Evolutionary conservation across 2,113 vertebrate species (phyloP).

Genomic region (Aplodontia rufa): DNA sequence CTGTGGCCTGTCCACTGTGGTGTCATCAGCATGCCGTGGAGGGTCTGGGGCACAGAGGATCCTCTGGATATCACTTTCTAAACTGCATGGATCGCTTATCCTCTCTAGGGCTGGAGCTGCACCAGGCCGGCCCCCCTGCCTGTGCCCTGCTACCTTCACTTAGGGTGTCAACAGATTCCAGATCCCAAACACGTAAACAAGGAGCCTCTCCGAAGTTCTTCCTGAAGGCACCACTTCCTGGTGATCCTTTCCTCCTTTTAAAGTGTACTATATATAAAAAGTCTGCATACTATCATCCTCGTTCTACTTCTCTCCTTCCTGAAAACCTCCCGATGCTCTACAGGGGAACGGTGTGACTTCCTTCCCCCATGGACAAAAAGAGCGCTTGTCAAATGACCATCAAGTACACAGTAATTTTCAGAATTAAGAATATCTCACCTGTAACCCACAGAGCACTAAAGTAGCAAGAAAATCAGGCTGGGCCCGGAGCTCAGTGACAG

Average conservation of each 20-base stretch:
- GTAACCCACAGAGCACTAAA: background rate
- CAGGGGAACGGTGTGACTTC: background rate
- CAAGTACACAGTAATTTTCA: background rate
- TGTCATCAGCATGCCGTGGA: background rate
- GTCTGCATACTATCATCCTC: too few relatives aligned
- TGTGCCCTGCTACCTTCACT: fast-evolving
- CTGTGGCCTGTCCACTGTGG: background rate
- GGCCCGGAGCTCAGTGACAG: too few relatives aligned
- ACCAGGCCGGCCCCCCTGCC: fast-evolving
- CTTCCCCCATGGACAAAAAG: background rate
- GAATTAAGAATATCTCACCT: background rate
- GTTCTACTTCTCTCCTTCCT: background rate
- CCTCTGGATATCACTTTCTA: background rate
- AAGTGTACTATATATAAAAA: fast-evolving
- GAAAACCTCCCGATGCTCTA: background rate
- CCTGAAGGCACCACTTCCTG: background rate
- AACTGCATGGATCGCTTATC: fast-evolving
- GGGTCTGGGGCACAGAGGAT: background rate
- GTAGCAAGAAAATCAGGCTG: too few relatives aligned
- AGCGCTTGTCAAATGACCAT: background rate
- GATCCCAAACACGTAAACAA: background rate
- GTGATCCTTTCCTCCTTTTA: background rate
- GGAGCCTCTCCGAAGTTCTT: background rate
- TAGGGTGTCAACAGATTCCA: background rate
- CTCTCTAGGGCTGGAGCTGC: too few relatives aligned